A percentile compares a stretch with the other conserved stretches of the same genome.
Conservation (phyloP, 2,113 vertebrate genomes). For the Mesocricetus auratus region DNA sequence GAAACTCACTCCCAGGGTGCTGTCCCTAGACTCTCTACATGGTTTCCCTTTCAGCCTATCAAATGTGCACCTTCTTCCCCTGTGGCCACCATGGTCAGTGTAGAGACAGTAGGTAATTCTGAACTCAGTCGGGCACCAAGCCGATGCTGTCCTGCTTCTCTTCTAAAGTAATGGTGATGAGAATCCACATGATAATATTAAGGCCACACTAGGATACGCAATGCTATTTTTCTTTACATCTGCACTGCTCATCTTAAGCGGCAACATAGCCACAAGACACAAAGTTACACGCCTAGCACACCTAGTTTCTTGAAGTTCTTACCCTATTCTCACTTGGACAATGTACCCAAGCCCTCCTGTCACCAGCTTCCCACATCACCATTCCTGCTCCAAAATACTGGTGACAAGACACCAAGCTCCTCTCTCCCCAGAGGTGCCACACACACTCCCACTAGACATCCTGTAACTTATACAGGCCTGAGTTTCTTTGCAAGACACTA, state of each 20-base stretch:
- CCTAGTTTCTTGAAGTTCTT: not conserved
- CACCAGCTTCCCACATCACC: not conserved
- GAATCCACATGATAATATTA: not conserved
- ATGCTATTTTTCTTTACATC: constrained; percentile 44
- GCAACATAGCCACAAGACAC: not conserved
- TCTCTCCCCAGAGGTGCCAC: not conserved
- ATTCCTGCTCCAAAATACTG: not conserved
- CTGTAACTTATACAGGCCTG: not conserved
- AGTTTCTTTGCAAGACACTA: constrained; percentile 31
- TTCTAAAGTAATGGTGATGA: constrained; percentile 49
- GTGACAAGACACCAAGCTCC: not conserved
- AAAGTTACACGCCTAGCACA: constrained; percentile 28
- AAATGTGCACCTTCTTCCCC: not conserved
- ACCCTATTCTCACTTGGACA: not conserved
- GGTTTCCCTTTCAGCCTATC: not conserved
- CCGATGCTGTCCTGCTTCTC: not conserved
- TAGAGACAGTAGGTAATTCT: not conserved
- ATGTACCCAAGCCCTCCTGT: not conserved
- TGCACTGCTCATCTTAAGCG: not conserved
- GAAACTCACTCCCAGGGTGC: not conserved
- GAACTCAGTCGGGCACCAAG: not conserved
- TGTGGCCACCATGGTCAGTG: not conserved
- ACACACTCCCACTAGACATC: not conserved
- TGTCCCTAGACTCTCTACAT: not conserved
- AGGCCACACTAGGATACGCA: not conserved